These are phyloP conservation scores for Ptychochromis oligacanthus DNA, from an alignment of 2,113 vertebrate genomes.

Conservation along the genomic window DNA sequence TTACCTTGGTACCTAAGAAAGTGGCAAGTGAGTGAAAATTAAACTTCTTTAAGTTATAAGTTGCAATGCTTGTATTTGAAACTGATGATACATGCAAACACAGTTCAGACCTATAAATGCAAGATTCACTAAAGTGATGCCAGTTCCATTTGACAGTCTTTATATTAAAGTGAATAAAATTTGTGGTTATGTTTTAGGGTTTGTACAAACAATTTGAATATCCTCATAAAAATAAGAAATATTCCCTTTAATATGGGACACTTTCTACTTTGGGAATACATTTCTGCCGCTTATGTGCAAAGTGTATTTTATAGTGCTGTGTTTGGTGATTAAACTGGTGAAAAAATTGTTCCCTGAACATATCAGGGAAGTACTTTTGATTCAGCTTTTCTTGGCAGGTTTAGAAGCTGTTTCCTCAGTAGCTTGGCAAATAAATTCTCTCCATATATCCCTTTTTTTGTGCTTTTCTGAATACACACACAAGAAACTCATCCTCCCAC, in stretches of 20 bases:
- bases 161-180: not conserved
- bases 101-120: not conserved
- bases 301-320: conserved; percentile 19
- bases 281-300: conserved; percentile 32
- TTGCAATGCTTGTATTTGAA: not conserved
- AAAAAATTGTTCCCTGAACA: conserved; percentile 27
- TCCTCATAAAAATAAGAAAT: conserved; percentile 16
- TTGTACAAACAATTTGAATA: conserved; percentile 2
- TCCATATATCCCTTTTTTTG: not conserved
- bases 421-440: conserved; percentile 12
- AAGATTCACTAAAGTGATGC: not conserved
- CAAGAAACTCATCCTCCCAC: conserved; percentile 5
- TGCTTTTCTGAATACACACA: conserved; percentile 2
- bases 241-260: not conserved
- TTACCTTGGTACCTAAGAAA: not conserved
- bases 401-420: conserved; percentile 37
- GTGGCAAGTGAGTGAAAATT: not conserved
- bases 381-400: conserved; percentile 46
- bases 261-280: conserved; percentile 25
- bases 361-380: conserved; percentile 31
- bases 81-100: not conserved
- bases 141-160: not conserved
- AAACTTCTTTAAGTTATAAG: not conserved
- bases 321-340: conserved; percentile 40
- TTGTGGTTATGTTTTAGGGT: not conserved